These are phyloP conservation scores for Pterobdella sp. DNA, from an alignment of 2,888 invertebrate species.

Conservation along the genomic window DNA sequence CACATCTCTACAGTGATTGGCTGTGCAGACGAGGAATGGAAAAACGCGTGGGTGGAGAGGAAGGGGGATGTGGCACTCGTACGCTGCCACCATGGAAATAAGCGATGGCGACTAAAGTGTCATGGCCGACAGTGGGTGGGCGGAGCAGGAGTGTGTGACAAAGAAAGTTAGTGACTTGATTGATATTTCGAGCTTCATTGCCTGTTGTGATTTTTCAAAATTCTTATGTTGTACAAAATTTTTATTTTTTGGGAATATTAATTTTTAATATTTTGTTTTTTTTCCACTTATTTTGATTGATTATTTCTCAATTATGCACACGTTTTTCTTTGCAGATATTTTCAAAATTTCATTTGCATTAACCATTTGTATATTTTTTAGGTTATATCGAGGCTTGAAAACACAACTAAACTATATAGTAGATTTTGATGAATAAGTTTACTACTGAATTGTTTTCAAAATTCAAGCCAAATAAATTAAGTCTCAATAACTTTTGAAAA, in stretches of 20 bases:
- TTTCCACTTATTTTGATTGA: conserved; percentile 5
- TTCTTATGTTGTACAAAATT: neutral
- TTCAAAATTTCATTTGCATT: neutral
- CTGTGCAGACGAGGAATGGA: conserved; percentile 27
- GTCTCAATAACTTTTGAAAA: no score
- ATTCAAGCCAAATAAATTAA: no score
- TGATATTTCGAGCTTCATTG: neutral
- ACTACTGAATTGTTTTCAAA: no score
- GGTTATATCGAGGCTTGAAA: no score
- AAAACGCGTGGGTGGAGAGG: conserved; percentile 24
- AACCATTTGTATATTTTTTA: neutral
- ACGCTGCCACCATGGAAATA: conserved; percentile 27
- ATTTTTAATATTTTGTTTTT: conserved; percentile 4
- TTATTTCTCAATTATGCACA: neutral
- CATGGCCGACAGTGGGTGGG: conserved; percentile 29
- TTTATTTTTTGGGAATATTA: neutral
- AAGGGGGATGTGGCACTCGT: conserved; percentile 24
- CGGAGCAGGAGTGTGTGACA: conserved; percentile 20
- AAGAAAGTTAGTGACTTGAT: conserved; percentile 14
- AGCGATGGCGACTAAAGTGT: conserved; percentile 32
- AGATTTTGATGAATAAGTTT: no score
- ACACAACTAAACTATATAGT: no score
- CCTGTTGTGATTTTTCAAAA: neutral
- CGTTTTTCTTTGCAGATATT: neutral
- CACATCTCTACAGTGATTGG: conserved; percentile 28